These are phyloP conservation scores for Scleropages formosus DNA, from an alignment of 2,797 vertebrate genomes.

Conservation along the genomic window DNA sequence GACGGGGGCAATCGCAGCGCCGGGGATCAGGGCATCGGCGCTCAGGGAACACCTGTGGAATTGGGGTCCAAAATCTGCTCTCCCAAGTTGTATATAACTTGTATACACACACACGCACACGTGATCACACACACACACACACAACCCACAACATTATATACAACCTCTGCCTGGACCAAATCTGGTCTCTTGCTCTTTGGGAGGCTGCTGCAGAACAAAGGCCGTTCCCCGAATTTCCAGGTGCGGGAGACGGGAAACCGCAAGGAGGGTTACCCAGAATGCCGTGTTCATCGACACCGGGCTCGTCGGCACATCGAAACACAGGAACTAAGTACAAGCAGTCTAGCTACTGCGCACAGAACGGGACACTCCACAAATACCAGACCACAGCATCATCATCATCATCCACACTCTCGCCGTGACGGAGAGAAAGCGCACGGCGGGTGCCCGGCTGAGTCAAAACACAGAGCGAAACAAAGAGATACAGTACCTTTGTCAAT, in stretches of 20 bases:
- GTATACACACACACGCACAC: neutral
- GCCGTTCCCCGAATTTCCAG: neutral
- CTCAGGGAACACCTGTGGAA: neutral
- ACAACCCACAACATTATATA: neutral
- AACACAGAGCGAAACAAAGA: slow-evolving; percentile 29
- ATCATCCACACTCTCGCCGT: slow-evolving; percentile 13
- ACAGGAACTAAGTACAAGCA: slow-evolving; percentile 24
- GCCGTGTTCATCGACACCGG: neutral
- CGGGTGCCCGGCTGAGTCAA: slow-evolving; percentile 20
- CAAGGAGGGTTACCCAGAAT: neutral
- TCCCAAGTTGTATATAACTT: slow-evolving; percentile 1
- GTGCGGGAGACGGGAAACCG: neutral
- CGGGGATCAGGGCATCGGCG: neutral
- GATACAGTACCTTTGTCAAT: slow-evolving; percentile 31
- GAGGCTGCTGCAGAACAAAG: neutral
- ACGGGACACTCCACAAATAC: slow-evolving; percentile 20
- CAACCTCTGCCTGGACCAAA: neutral
- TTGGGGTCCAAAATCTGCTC: neutral
- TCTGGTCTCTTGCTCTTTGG: neutral
- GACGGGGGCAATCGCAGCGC: too few relatives aligned
- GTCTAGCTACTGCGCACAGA: slow-evolving; percentile 27
- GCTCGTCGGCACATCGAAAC: slow-evolving; percentile 23
- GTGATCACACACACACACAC: neutral
- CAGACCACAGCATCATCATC: slow-evolving; percentile 11
- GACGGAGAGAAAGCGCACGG: neutral